Percentiles rank a stretch among this genome's conserved stretches.
Conservation (phyloP, 92 coral and sea anemone genomes). For the Nematostella vectensis region DNA sequence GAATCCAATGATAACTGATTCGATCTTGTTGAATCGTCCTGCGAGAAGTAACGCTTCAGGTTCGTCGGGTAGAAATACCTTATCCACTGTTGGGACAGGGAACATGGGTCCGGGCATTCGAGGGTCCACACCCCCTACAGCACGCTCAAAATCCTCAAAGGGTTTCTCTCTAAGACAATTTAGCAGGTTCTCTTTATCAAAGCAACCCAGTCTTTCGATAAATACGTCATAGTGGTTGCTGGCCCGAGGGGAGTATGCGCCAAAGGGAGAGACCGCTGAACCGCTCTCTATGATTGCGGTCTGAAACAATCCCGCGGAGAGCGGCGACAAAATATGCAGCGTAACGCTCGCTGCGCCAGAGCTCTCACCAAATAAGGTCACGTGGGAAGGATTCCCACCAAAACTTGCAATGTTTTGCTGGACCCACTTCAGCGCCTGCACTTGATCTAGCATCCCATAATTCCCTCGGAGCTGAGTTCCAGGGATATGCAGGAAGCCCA, state of each 20-base stretch:
- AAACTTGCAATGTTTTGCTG: conserved; percentile 50
- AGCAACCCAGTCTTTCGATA: conserved; percentile 4
- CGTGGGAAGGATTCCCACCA: conserved; percentile 14
- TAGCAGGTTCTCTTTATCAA: conserved; percentile 3
- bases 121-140: background rate
- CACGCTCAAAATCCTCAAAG: background rate
- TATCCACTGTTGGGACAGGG: conserved; percentile 9
- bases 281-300: conserved; percentile 12
- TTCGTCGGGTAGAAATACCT: conserved; percentile 6
- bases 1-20: conserved; percentile 5
- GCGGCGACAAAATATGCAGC: conserved; percentile 9
- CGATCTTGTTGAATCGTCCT: conserved; percentile 9
- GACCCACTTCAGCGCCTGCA: conserved; percentile 74
- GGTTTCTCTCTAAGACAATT: background rate
- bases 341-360: conserved; percentile 11
- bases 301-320: conserved; percentile 13
- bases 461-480: conserved; percentile 45
- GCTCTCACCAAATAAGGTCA: conserved; percentile 15
- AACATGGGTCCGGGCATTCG: background rate
- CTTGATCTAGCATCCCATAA: conserved; percentile 80
- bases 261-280: background rate
- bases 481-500: conserved; percentile 64
- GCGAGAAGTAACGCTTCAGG: conserved; percentile 1
- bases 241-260: background rate
- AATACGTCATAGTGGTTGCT: background rate